Evolutionary conservation across 2,888 invertebrate species (phyloP).

Genomic region (Leptinotarsa rubiginosa): DNA sequence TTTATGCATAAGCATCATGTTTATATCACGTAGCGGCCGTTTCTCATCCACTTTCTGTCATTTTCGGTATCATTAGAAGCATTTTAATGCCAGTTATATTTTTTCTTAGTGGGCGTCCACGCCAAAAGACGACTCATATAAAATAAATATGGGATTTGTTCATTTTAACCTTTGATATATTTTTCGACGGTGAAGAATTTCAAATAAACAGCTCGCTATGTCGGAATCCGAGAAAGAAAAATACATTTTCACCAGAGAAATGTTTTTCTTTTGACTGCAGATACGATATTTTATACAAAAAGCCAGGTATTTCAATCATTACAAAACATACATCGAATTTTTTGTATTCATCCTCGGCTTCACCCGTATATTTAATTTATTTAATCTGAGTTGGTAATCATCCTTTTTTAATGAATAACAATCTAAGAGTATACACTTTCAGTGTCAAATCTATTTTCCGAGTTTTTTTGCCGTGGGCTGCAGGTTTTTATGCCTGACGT

Average conservation of each 20-base stretch:
- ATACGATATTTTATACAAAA: no score
- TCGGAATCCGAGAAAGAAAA: background rate
- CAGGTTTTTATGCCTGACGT: no score
- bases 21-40: slow-evolving; percentile 38
- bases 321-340: no score
- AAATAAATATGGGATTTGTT: slow-evolving; percentile 13
- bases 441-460: no score
- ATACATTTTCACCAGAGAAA: background rate
- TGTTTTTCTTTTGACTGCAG: no score
- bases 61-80: slow-evolving; percentile 36
- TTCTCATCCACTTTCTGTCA: slow-evolving; percentile 37
- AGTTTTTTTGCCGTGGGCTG: no score
- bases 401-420: no score
- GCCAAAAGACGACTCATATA: slow-evolving; percentile 6
- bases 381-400: no score
- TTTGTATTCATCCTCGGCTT: no score
- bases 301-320: no score
- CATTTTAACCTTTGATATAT: slow-evolving; percentile 12
- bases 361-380: no score
- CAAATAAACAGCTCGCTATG: slow-evolving; percentile 1
- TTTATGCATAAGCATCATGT: slow-evolving; percentile 45
- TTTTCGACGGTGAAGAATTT: background rate
- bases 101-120: slow-evolving; percentile 12
- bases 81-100: slow-evolving; percentile 31
- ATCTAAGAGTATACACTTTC: no score